These are phyloP conservation scores for Teleogryllus oceanicus DNA, from an alignment of 2,888 invertebrate species.

Conservation along the genomic window DNA sequence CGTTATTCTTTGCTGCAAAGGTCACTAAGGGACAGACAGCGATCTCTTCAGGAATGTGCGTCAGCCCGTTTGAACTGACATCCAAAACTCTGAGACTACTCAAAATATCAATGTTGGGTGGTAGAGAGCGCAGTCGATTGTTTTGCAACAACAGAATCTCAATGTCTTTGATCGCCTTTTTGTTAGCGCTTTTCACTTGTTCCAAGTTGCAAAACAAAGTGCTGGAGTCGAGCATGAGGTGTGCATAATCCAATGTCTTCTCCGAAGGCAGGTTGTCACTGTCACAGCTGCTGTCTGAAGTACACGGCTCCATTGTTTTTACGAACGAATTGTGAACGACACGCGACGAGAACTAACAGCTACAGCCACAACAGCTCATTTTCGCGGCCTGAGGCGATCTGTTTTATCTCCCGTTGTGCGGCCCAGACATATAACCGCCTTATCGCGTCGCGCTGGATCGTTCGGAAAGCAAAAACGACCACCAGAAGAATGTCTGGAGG, in stretches of 20 bases:
- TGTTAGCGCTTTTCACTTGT: constrained; percentile 26
- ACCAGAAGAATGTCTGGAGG: too few species aligned
- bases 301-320: constrained; percentile 50
- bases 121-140: constrained; percentile 73
- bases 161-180: constrained; percentile 41
- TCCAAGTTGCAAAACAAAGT: constrained; percentile 52
- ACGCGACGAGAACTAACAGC: too few species aligned
- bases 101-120: constrained; percentile 75
- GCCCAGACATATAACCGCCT: too few species aligned
- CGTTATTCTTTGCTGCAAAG: constrained; percentile 85
- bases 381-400: too few species aligned
- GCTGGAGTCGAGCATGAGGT: constrained; percentile 58
- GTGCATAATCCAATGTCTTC: constrained; percentile 65
- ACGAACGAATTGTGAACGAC: too few species aligned
- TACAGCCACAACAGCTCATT: too few species aligned
- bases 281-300: constrained; percentile 76
- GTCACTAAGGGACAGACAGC: constrained; percentile 70
- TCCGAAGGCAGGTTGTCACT: constrained; percentile 63
- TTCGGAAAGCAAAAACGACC: too few species aligned
- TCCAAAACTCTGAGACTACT: constrained; percentile 75
- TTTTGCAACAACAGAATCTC: constrained; percentile 81
- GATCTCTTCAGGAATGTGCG: constrained; percentile 70
- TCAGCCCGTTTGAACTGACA: constrained; percentile 81
- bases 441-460: too few species aligned
- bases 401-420: too few species aligned